These are phyloP conservation scores for Tonatia bakeri DNA, from an alignment of 2,113 vertebrate genomes.

Conservation along the genomic window DNA sequence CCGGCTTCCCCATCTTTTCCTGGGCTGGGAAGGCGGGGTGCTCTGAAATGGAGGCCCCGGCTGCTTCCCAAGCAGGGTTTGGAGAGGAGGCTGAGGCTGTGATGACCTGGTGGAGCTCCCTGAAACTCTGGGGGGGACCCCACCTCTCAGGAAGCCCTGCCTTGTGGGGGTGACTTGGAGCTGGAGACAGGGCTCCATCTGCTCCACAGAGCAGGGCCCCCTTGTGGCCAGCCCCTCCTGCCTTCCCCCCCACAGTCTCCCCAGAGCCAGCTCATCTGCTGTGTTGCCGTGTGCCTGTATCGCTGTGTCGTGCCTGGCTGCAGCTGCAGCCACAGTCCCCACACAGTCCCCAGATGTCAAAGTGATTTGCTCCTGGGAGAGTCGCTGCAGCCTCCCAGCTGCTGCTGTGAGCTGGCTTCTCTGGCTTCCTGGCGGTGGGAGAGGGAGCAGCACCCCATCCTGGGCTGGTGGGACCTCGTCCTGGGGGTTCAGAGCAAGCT, in stretches of 20 bases:
- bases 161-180: not conserved
- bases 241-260: not conserved
- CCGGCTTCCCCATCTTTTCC: not conserved
- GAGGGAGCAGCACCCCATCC: fast-evolving
- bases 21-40: not conserved
- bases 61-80: not conserved
- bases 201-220: not conserved
- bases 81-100: not conserved
- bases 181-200: not conserved
- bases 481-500: not conserved
- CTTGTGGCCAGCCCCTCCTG: no score
- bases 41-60: fast-evolving
- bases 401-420: not conserved
- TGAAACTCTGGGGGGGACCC: not conserved
- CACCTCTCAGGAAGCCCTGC: not conserved
- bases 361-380: not conserved
- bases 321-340: not conserved
- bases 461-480: not conserved
- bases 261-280: not conserved
- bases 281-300: not conserved
- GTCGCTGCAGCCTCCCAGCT: not conserved
- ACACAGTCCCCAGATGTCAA: not conserved
- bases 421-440: not conserved
- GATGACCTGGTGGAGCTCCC: not conserved
- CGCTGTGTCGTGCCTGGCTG: not conserved